Evolutionary conservation across 2,113 vertebrate species (phyloP), one percentile per base, ranked within the genome.

Genomic region (Lepidothrix coronata): DNA sequence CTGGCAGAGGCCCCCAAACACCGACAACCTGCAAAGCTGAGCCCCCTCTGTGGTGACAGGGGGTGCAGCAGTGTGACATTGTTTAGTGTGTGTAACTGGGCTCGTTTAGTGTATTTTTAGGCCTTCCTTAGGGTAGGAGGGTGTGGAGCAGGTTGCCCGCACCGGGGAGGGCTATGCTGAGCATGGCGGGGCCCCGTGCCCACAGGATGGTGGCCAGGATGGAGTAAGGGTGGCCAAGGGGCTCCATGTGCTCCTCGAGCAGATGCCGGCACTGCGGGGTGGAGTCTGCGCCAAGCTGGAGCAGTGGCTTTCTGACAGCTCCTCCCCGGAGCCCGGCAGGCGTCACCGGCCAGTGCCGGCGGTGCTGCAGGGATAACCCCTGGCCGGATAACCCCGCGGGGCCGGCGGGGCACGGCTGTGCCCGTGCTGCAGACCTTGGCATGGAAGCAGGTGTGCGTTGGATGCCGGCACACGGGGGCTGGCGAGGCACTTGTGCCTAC

Each of bases 21-120:
- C 55, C 1, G 9, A 13, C 27, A 77, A 8, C 84, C 25, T 46
- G 44, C 39, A 6, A 49, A 44, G 39, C 35, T 44, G 48, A 49
- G 62, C 31, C 52, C 52, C 35, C 30, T 48, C 18, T 1, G 0
- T 5, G 30, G 46, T 61, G 16, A 6, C 68, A 65, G 10, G 2
- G 65, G 14, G 4, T 84, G 68, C 44, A 27, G 73, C 81, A 89
- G 54, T 0, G 0, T 1, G 11, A 9, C 0, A 0, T 35, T 33
- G 37, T 82, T 78, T 74, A 30, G 30, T 0, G 1, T 0, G 1
- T 49, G 2, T 19, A 19, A 33, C 33, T 14, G 20, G 44, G 16
- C 28, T 86, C 17, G 19, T 57, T 82, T 21, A 6, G 33, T 24
- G 22, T 37, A 6, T 33, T 87, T 93, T 70, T 39, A 61, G 77